Evolutionary conservation across 2,888 invertebrate genomes (phyloP).

Genomic region (Euphydryas editha): DNA sequence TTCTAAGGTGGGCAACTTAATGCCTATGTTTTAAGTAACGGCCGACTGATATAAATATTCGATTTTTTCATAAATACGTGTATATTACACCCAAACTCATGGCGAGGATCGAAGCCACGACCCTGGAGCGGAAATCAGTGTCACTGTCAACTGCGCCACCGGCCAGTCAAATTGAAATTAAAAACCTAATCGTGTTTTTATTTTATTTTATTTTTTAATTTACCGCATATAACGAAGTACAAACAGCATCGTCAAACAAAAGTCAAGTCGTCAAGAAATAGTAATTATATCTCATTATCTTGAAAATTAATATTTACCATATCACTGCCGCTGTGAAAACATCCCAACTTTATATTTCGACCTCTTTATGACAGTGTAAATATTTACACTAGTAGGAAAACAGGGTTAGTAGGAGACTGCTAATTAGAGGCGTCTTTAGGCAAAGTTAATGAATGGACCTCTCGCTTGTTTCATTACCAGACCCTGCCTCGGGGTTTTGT

Average conservation of each 20-base stretch:
- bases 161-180: too few species aligned
- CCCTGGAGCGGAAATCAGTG: too few species aligned
- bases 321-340: constrained; percentile 16
- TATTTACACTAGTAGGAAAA: constrained; percentile 30
- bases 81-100: too few species aligned
- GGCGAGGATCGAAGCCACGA: too few species aligned
- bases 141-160: too few species aligned
- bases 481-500: constrained; percentile 25
- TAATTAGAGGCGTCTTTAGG: constrained; percentile 34
- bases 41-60: too few species aligned
- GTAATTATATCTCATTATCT: constrained; percentile 5
- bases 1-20: too few species aligned
- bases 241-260: not conserved
- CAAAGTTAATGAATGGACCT: constrained; percentile 28
- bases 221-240: not conserved
- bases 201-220: too few species aligned
- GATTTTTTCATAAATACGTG: too few species aligned
- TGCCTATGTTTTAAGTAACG: too few species aligned
- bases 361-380: constrained; percentile 35
- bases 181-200: not conserved
- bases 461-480: constrained; percentile 30
- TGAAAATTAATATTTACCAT: constrained; percentile 15
- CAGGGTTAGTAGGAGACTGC: constrained; percentile 30
- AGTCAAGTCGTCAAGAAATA: too few species aligned
- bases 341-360: constrained; percentile 27